These are phyloP conservation scores for Apodemus speciosus DNA, from an alignment of 2,113 vertebrate genomes.

Conservation along the genomic window DNA sequence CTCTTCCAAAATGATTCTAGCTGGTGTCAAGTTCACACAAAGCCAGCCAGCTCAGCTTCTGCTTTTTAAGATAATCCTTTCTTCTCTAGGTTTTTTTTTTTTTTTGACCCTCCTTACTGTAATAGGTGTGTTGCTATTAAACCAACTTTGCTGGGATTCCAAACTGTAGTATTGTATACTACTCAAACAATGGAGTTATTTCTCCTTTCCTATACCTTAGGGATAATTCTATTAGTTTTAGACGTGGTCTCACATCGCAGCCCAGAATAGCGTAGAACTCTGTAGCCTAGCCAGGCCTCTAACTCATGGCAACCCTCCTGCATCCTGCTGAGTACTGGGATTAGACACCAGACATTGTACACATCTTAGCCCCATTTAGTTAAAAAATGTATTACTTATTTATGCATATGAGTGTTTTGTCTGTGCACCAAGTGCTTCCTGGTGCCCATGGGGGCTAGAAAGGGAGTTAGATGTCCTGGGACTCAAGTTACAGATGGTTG, in stretches of 20 bases:
- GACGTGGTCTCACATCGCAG: background rate
- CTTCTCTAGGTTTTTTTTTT: background rate
- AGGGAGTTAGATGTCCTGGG: background rate
- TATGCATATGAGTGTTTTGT: background rate
- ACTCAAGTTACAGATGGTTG: background rate
- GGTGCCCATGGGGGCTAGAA: background rate
- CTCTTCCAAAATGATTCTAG: background rate
- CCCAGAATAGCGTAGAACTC: background rate
- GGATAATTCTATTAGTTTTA: background rate
- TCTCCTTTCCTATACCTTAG: background rate
- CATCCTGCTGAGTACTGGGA: background rate
- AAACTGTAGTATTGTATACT: slow-evolving; percentile 23
- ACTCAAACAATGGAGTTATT: slow-evolving; percentile 28
- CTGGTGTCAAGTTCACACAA: background rate
- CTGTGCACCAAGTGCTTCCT: background rate
- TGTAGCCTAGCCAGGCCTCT: background rate
- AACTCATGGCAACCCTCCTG: background rate
- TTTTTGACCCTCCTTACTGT: background rate
- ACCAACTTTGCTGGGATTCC: background rate
- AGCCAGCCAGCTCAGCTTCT: background rate
- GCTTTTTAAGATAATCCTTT: background rate
- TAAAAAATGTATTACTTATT: background rate
- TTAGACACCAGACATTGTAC: background rate
- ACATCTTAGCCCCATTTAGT: background rate
- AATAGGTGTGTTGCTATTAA: background rate